phyloP scores from a whole-genome alignment of 2,797 vertebrate genomes.

The Gila robusta region DNA sequence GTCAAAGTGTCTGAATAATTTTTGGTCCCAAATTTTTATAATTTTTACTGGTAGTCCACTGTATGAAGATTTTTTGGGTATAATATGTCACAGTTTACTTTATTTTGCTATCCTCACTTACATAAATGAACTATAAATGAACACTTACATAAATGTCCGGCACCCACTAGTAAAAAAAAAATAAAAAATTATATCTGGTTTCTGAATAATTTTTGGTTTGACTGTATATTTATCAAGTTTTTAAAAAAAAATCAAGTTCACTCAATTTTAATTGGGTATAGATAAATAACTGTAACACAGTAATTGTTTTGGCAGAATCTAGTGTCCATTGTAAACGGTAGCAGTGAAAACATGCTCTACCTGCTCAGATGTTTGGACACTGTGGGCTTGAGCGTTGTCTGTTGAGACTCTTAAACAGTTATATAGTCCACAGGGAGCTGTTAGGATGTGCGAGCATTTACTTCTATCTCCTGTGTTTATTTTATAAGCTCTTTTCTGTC shows the following conservation, averaged over 20 bases:
- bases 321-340: not conserved
- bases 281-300: not conserved
- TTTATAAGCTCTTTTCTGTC: slow-evolving; percentile 33
- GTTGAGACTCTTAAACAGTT: slow-evolving; percentile 24
- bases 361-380: slow-evolving; percentile 22
- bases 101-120: too few relatives aligned
- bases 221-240: too few relatives aligned
- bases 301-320: not conserved
- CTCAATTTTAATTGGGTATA: not conserved
- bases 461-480: slow-evolving; percentile 46
- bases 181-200: too few relatives aligned
- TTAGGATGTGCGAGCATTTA: slow-evolving; percentile 41
- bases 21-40: too few relatives aligned
- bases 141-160: too few relatives aligned
- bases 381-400: not conserved
- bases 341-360: not conserved
- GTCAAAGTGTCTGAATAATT: too few relatives aligned
- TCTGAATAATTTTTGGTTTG: too few relatives aligned
- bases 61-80: too few relatives aligned
- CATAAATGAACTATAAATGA: too few relatives aligned
- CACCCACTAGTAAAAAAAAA: too few relatives aligned
- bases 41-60: too few relatives aligned
- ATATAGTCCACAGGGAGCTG: slow-evolving; percentile 36
- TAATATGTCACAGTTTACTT: too few relatives aligned
- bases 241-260: not conserved